Evolutionary conservation across 2,888 invertebrate species (phyloP), one percentile per base, ranked within the genome.

Genomic region (Meloe dianella): DNA sequence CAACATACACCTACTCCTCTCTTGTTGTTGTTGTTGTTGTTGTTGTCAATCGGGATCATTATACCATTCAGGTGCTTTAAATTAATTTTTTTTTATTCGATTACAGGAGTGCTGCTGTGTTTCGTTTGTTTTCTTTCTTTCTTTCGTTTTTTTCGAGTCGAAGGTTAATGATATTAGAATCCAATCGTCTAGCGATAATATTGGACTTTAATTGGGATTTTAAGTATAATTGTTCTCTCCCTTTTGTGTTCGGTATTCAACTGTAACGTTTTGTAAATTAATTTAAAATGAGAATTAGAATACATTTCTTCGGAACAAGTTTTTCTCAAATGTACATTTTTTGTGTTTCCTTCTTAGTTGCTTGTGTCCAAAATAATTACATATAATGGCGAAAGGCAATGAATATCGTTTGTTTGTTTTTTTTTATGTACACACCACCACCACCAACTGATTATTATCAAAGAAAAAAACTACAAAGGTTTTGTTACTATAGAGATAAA

Each of bases 201-300:
- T 64, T 59, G 30, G 64, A 65, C 35, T 65, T 65, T 65, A 65
- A 65, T 65, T 65, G 61, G 47, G 65, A 65, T 65, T 65, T 61
- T 61, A 60, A 61, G 57, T 57, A 57, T 57, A 65, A 65, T 65
- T 65, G 61, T 61, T 57, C 60, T 35, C 35, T 14, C 35, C 1
- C 56, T 60, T 60, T 60, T 60, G 20, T 29, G 47, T 32, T 63
- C 63, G 41, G 32, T 59, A 51, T 64, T 64, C 35, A 56, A 29
- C 57, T 62, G 56, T 56, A 56, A 56, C 29, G 41, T 57, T 63
- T 27, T 35, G 6, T 20, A 41, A 61, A 61, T 63, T 22, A 59
- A 27, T 7, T 20, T n/a, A 32, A 58, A 57, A 1, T 22, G 60
- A 64, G 60, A 63, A 63, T 64, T 64, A 22, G 22, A 27, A 57